These are phyloP conservation scores for Heterodera schachtii DNA, from an alignment of 1,140 invertebrate genomes.

Conservation along the genomic window DNA sequence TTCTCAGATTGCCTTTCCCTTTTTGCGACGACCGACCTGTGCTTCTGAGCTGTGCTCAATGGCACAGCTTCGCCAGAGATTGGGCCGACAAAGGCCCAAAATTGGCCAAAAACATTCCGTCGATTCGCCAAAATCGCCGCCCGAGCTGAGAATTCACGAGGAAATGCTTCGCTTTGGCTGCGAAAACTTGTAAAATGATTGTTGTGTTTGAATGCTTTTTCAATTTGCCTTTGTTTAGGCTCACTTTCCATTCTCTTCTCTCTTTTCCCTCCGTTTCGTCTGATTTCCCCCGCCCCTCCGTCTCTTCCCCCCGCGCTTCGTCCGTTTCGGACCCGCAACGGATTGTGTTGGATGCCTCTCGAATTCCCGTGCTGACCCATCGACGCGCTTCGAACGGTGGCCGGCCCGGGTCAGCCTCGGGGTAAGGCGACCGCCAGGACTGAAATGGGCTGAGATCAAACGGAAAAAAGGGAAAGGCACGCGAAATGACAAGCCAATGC, in stretches of 20 bases:
- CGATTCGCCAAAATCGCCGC: conserved; percentile 2
- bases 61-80: conserved; percentile 32
- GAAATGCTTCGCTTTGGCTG: conserved; percentile 59
- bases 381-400: conserved; percentile 24
- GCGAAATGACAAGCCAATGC: not conserved
- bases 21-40: conserved; percentile 44
- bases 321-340: conserved; percentile 16
- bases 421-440: not conserved
- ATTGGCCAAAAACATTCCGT: not conserved
- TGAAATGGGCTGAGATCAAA: too few relatives aligned
- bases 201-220: not conserved
- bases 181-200: conserved; percentile 39
- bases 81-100: conserved; percentile 11
- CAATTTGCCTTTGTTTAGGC: conserved; percentile 12
- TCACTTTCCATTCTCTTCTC: conserved; percentile 52
- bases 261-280: conserved; percentile 38
- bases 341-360: conserved; percentile 30
- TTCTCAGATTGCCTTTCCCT: conserved; percentile 47
- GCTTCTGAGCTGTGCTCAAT: conserved; percentile 40
- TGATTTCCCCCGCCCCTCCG: not conserved
- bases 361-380: conserved; percentile 33
- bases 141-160: conserved; percentile 33
- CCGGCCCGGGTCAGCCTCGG: not conserved
- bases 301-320: not conserved
- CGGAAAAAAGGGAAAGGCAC: too few relatives aligned